Conservation (phyloP, 2,888 invertebrate species). For the Lasioglossum malachurum region DNA sequence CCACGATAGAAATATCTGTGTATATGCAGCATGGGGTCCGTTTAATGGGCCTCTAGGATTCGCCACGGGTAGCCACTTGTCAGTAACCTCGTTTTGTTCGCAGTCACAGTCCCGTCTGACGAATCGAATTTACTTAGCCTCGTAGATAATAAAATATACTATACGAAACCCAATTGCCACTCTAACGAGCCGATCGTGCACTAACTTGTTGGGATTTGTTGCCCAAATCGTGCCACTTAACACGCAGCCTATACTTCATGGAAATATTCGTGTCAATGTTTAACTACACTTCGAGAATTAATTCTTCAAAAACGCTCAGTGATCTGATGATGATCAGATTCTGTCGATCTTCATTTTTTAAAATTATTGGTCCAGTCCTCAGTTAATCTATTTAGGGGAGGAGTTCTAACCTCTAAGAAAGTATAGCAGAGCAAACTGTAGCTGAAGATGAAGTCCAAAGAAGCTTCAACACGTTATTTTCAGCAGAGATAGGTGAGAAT, state of each 20-base stretch:
- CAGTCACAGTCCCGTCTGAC: slow-evolving; percentile 59
- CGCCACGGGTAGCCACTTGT: slow-evolving; percentile 80
- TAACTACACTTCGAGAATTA: not conserved
- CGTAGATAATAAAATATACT: slow-evolving; percentile 66
- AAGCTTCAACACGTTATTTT: not conserved
- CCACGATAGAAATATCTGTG: slow-evolving; percentile 44
- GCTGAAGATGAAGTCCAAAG: not conserved
- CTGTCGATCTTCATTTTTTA: too few species aligned
- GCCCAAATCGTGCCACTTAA: not conserved
- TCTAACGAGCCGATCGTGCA: not conserved
- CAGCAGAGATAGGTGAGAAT: not conserved
- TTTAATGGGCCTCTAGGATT: slow-evolving; percentile 77
- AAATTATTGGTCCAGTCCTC: not conserved
- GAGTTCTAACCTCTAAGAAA: not conserved
- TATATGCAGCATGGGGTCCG: slow-evolving; percentile 61
- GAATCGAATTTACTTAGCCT: slow-evolving; percentile 74
- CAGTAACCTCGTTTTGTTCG: slow-evolving; percentile 78
- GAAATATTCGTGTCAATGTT: too few species aligned
- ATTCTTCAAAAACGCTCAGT: not conserved
- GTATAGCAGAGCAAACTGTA: not conserved
- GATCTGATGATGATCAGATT: too few species aligned
- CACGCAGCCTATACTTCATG: not conserved
- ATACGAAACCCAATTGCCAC: not conserved
- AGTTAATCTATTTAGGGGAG: not conserved
- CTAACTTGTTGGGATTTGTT: not conserved